Evolutionary conservation across 2,797 vertebrate genomes (phyloP).

Genomic region (Halcyon chelicuti): DNA sequence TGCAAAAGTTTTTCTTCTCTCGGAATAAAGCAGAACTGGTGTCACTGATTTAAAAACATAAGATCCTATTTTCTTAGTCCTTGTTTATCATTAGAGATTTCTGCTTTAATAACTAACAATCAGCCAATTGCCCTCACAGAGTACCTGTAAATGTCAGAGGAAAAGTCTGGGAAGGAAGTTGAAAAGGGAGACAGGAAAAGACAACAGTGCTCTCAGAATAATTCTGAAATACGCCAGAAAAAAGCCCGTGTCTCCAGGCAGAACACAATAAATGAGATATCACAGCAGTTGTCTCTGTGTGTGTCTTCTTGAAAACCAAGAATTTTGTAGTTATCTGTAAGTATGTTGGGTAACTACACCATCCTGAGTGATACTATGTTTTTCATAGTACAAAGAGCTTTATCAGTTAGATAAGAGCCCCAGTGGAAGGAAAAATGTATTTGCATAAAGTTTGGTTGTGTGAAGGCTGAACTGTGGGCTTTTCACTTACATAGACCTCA

Average conservation of each 20-base stretch:
- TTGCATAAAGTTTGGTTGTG: neutral
- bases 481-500: neutral
- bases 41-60: neutral
- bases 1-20: neutral
- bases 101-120: slow-evolving; percentile 20
- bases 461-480: neutral
- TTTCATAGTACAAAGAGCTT: neutral
- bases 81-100: neutral
- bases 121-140: slow-evolving; percentile 17
- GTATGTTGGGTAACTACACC: neutral
- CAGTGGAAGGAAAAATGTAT: neutral
- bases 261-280: slow-evolving; percentile 21
- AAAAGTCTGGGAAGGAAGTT: neutral
- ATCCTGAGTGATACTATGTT: neutral
- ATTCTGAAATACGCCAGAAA: neutral
- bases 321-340: neutral
- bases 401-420: neutral
- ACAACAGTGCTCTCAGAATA: neutral
- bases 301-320: neutral
- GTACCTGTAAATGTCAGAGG: slow-evolving; percentile 4
- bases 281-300: neutral
- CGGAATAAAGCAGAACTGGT: neutral
- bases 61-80: neutral
- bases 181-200: neutral
- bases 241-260: neutral